A percentile compares a stretch with the other conserved stretches of the same genome.
Evolutionary conservation across 2,797 vertebrate genomes (phyloP).

Genomic region (Sardinella longiceps): DNA sequence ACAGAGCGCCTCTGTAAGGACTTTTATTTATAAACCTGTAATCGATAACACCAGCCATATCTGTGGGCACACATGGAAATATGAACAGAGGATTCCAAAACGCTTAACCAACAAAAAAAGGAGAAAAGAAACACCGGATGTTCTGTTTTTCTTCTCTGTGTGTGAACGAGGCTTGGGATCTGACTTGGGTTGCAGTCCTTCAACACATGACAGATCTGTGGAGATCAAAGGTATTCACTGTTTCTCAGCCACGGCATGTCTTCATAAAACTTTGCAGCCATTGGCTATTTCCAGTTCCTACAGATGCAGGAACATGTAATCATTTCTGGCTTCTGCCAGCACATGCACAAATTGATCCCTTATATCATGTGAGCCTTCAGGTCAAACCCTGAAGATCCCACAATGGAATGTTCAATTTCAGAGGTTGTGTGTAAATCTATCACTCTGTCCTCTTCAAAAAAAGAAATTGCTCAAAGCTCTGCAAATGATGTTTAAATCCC

Average conservation of each 20-base stretch:
- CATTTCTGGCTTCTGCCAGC: constrained; percentile 20
- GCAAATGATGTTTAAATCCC: constrained; percentile 23
- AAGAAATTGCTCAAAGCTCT: constrained; percentile 7
- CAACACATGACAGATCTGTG: constrained; percentile 15
- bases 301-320: constrained; percentile 24
- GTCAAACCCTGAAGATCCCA: constrained; percentile 39
- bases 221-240: constrained; percentile 25
- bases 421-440: constrained; percentile 16
- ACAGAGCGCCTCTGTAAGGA: constrained; percentile 10
- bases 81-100: constrained; percentile 11
- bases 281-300: constrained; percentile 27
- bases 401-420: constrained; percentile 48
- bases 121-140: constrained; percentile 1
- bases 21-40: constrained; percentile 26
- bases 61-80: constrained; percentile 10
- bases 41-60: constrained; percentile 14
- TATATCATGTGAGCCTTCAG: constrained; percentile 27
- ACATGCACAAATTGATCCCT: constrained; percentile 34
- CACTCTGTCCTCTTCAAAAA: neutral
- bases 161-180: neutral
- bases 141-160: neutral
- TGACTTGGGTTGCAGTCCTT: constrained; percentile 10
- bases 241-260: constrained; percentile 2
- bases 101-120: neutral
- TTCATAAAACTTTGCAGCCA: constrained; percentile 22